Conservation (phyloP, 2,888 invertebrate genomes). For the Andrena dorsata region DNA sequence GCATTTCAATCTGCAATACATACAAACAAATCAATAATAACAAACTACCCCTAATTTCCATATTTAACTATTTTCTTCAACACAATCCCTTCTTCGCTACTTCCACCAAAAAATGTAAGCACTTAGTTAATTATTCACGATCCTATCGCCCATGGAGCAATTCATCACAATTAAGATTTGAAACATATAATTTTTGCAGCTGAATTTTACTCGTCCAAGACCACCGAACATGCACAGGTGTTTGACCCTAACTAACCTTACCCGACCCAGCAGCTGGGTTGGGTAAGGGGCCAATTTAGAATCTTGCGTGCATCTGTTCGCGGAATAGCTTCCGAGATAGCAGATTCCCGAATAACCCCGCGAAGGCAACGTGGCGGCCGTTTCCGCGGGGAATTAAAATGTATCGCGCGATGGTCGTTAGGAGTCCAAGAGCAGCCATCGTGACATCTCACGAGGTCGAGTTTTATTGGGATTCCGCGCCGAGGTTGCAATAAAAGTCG, state of each 20-base stretch:
- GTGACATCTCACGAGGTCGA: slow-evolving; percentile 27
- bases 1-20: too few species aligned
- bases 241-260: slow-evolving; percentile 66
- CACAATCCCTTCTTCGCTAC: too few species aligned
- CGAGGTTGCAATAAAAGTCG: slow-evolving; percentile 19
- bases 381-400: slow-evolving; percentile 39
- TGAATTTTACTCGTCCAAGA: background rate
- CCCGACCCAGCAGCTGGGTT: slow-evolving; percentile 42
- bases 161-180: background rate
- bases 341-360: slow-evolving; percentile 50
- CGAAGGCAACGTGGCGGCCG: slow-evolving; percentile 24
- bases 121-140: too few species aligned
- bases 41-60: background rate
- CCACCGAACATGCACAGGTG: slow-evolving; percentile 31
- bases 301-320: slow-evolving; percentile 61
- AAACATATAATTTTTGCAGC: background rate
- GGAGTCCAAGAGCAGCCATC: background rate
- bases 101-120: too few species aligned
- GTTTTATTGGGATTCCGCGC: slow-evolving; percentile 34
- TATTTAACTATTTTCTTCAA: background rate
- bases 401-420: slow-evolving; percentile 23
- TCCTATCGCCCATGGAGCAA: background rate
- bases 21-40: too few species aligned
- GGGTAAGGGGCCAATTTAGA: slow-evolving; percentile 55
- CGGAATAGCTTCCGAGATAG: slow-evolving; percentile 50